A percentile compares a stretch with the other conserved stretches of the same genome.
Conservation (phyloP, 2,797 vertebrate species). For the Chrosomus eos region DNA sequence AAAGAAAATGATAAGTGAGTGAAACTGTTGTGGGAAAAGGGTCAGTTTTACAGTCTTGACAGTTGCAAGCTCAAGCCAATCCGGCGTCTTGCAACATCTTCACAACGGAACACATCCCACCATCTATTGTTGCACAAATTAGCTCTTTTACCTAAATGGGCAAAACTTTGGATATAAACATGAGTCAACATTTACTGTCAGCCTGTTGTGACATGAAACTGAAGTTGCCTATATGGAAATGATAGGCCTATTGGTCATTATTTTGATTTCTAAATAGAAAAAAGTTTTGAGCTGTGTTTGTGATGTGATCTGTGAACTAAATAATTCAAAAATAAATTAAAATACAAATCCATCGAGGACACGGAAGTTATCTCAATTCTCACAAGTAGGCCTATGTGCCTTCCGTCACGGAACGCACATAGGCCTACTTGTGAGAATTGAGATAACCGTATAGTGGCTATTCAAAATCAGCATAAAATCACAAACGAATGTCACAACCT, state of each 20-base stretch:
- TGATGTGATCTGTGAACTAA: not conserved
- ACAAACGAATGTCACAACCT: too few relatives aligned
- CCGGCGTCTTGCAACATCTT: constrained; percentile 26
- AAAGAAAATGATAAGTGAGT: constrained; percentile 22
- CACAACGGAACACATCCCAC: constrained; percentile 10
- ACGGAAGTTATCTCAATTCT: too few relatives aligned
- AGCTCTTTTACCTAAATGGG: not conserved
- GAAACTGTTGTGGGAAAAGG: constrained; percentile 26
- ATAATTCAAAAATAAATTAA: not conserved
- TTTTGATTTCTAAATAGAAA: not conserved
- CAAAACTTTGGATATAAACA: not conserved
- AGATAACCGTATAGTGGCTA: too few relatives aligned
- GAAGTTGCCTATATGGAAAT: not conserved
- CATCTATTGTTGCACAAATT: constrained; percentile 15
- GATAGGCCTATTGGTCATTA: not conserved
- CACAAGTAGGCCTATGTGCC: too few relatives aligned
- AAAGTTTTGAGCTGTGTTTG: not conserved
- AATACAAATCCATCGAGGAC: too few relatives aligned
- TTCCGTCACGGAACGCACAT: too few relatives aligned
- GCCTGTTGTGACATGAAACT: constrained; percentile 23
- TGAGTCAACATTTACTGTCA: constrained; percentile 10
- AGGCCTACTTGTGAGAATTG: too few relatives aligned
- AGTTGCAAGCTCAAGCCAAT: constrained; percentile 22
- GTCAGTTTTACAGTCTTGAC: constrained; percentile 34
- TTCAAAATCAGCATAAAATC: too few relatives aligned